Evolutionary conservation across 2,888 invertebrate genomes (phyloP), one percentile per base, ranked within the genome.

Genomic region (Drosophila percnosoma): DNA sequence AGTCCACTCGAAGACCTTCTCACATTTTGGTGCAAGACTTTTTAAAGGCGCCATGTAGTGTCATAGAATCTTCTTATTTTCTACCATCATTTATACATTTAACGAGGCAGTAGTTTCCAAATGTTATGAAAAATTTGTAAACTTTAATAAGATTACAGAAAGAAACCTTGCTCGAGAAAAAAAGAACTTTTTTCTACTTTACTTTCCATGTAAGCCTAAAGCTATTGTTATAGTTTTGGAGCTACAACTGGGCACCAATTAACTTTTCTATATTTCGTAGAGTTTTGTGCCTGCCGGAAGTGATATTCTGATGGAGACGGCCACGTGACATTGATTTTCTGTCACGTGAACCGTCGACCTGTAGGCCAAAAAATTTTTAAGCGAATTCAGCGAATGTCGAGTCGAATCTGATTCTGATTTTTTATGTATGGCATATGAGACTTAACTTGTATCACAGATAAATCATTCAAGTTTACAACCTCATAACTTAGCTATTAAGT

Each of bases 261-360:
- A 69, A 63, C 42, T 57, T 52, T 27, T 48, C 45, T 40, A 36
- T 27, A 55, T 82, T 81, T 66, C 70, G 53, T 61, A 57, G 55
- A 40, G 29, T 59, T 52, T 42, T 65, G 79, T 67, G 79, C 88
- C 75, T 78, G 82, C 48, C 79, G 82, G 82, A 82, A 71, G 57
- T 68, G 55, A 67, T 68, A 71, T 69, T 69, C 52, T 27, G 49
- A 21, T 59, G 18, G 67, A 24, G 63, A 49, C 42, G 73, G 29
- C 4, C 31, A 18, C 61, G 45, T 73, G 57, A 67, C n/a, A 24
- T 55, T 38, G 55, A 38, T 38, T 49, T 58, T 24, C 24, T 49
- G 29, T 29, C 21, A 38, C 33, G 34, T 36, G 8, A 29, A 18
- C 40, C 59, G 11, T 18, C 7, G 24, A 52, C 34, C 24, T 48